Base-by-base conservation (phyloP, 2,797 vertebrate genomes). In the Argya squamiceps region DNA sequence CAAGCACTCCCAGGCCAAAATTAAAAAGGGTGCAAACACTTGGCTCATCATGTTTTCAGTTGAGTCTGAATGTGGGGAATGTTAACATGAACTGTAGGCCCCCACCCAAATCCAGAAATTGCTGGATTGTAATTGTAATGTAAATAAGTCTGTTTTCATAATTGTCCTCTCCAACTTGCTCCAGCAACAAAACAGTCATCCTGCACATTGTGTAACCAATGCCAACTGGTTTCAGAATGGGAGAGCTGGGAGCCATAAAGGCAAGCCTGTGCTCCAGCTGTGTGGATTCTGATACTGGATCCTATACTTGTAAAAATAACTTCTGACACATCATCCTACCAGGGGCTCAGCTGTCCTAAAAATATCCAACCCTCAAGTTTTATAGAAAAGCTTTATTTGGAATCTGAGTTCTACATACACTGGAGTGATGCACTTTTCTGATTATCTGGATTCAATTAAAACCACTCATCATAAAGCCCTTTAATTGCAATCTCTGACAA, bases 91-190 rank as follows among this genome's bases (percentile, higher is more conserved):
- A 56, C 3, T 88, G 85, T 16, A 65, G 69, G 94, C 94, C 94
- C 91, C 93, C 93, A 84, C 94, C 92, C 95, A 95, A 92, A 96
- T 86, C 91, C 95, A 95, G 84, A 96, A 90, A 97, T 87, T 88
- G 92, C 95, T 73, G 89, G 89, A 94, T 62, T 91, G 69, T 81
- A 93, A 92, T 92, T 95, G 92, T 90, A 95, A 94, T 74, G 83
- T 88, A 93, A 96, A 91, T 92, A 85, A 88, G 73, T 94, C 73
- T 93, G 83, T 91, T 93, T 56, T 93, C 79, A 59, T 96, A 92
- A 96, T 96, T 82, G 92, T 86, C 76, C 70, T 87, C 89, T 82
- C 95, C 79, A 73, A 49, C 95, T 86, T 53, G 83, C 67, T 84
- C 82, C 80, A 94, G 91, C 89, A 97, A 80, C 88, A 93, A 29